Conservation (phyloP, 2,113 vertebrate genomes). For the Mohoua ochrocephala region DNA sequence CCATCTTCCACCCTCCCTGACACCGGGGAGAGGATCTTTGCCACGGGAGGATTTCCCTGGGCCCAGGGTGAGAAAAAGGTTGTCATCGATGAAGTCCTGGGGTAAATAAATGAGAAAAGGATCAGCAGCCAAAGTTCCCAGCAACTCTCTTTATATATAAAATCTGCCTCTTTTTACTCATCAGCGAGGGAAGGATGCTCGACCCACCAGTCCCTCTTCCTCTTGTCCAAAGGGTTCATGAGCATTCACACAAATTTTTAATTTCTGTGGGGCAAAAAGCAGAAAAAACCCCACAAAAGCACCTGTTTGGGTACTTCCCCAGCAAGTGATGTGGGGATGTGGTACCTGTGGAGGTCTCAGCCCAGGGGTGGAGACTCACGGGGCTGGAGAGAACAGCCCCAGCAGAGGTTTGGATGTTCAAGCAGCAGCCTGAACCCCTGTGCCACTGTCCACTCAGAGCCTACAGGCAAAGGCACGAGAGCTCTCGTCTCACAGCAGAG, state of each 20-base stretch:
- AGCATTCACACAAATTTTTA: fast-evolving
- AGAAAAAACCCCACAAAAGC: background rate
- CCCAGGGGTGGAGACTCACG: fast-evolving
- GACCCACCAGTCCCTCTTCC: fast-evolving
- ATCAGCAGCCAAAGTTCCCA: background rate
- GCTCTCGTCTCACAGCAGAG: fast-evolving
- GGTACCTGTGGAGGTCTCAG: background rate
- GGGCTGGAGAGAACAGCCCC: background rate
- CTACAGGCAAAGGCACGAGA: background rate
- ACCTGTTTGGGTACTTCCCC: background rate
- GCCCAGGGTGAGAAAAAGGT: fast-evolving
- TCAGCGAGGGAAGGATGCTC: background rate
- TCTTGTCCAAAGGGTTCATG: background rate
- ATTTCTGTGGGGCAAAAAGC: background rate
- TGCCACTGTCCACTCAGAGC: fast-evolving
- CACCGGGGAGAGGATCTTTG: fast-evolving
- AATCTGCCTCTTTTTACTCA: fast-evolving
- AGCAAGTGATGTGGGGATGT: fast-evolving
- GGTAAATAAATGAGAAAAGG: background rate
- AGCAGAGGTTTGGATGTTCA: fast-evolving
- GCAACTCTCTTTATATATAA: background rate
- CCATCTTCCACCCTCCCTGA: fast-evolving
- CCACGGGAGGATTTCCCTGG: fast-evolving
- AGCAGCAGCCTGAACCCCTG: background rate
- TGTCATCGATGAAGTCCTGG: background rate